phyloP scores from a whole-genome alignment of 2,113 vertebrate species.

The Atherinomorus stipes region DNA sequence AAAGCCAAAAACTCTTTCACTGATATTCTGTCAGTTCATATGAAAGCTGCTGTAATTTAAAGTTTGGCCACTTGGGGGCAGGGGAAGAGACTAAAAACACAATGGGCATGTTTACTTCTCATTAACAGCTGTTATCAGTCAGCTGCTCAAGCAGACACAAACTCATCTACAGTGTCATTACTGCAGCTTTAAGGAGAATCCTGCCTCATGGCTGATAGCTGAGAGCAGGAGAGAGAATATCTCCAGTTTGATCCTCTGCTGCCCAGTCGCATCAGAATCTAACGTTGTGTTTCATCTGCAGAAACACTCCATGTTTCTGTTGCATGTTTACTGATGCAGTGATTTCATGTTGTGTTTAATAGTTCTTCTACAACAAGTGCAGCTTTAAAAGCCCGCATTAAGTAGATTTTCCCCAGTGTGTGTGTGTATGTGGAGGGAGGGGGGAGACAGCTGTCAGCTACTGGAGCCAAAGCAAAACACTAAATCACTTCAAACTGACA shows the following conservation, averaged over 20 bases:
- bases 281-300: no score
- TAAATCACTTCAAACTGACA: neutral
- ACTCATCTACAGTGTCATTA: no score
- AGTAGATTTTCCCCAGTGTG: neutral
- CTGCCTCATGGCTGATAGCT: no score
- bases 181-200: no score
- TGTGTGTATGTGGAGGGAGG: neutral
- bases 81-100: neutral
- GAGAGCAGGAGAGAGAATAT: no score
- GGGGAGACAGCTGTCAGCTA: neutral
- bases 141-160: no score
- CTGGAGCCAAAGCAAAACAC: neutral
- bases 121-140: no score
- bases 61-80: neutral
- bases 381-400: constrained; percentile 5
- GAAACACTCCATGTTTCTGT: no score
- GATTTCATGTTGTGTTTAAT: neutral
- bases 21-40: neutral
- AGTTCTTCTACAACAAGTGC: neutral
- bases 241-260: no score
- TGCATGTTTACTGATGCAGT: neutral
- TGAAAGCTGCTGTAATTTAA: neutral
- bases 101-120: no score
- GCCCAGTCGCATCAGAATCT: no score
- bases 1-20: no score